Percentiles rank a stretch among this genome's conserved stretches.
phyloP scores from a whole-genome alignment of 2,888 invertebrate genomes.

The Cylloceria caligata region DNA sequence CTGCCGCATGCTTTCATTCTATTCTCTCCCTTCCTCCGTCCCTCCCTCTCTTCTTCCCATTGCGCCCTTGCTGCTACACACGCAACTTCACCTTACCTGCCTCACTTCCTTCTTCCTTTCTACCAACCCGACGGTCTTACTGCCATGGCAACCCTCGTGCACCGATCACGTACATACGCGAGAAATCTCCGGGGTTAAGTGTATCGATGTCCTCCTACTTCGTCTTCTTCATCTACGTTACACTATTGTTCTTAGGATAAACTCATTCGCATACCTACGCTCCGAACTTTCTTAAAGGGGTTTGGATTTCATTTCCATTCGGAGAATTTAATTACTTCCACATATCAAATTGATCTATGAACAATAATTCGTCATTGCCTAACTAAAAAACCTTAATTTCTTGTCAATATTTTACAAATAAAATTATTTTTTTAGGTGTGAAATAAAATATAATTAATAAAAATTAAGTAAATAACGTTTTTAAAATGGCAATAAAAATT shows the following conservation, averaged over 20 bases:
- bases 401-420: too few species aligned
- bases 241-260: constrained; percentile 13
- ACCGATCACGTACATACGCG: constrained; percentile 23
- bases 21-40: constrained; percentile 31
- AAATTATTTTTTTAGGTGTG: too few species aligned
- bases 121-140: constrained; percentile 58
- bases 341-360: background rate
- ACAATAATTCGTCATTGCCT: background rate
- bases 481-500: too few species aligned
- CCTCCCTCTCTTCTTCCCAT: too few species aligned
- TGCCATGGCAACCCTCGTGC: constrained; percentile 63
- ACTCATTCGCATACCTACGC: constrained; percentile 19
- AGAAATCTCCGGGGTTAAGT: constrained; percentile 21
- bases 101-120: constrained; percentile 73
- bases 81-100: constrained; percentile 68
- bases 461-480: too few species aligned
- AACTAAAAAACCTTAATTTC: too few species aligned
- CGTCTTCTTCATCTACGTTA: constrained; percentile 31
- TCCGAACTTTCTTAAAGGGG: background rate
- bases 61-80: constrained; percentile 58
- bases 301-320: background rate
- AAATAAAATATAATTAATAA: background rate
- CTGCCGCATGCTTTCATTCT: constrained; percentile 26
- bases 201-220: constrained; percentile 41
- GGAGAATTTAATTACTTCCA: background rate